phyloP scores from a whole-genome alignment of 2,113 vertebrate species.

The Abramis brama region DNA sequence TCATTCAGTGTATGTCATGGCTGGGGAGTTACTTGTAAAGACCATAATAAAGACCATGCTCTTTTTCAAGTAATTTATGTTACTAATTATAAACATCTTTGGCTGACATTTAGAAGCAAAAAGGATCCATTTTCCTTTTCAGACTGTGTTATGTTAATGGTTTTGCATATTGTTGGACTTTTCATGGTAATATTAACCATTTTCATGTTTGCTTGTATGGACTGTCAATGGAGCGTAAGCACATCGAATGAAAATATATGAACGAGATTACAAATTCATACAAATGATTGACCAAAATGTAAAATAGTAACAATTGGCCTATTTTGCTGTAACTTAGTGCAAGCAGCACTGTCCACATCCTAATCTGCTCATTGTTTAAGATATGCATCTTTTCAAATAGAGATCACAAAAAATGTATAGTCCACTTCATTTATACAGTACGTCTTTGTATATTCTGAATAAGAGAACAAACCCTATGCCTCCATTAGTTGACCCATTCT shows the following conservation, averaged over 20 bases:
- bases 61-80: background rate
- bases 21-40: too few relatives aligned
- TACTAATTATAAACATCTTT: background rate
- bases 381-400: background rate
- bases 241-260: too few relatives aligned
- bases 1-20: too few relatives aligned
- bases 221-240: too few relatives aligned
- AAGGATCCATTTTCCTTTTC: background rate
- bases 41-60: too few relatives aligned
- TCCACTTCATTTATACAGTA: background rate
- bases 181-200: background rate
- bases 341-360: background rate
- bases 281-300: background rate
- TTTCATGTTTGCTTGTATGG: background rate
- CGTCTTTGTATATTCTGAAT: background rate
- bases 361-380: background rate
- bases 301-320: background rate
- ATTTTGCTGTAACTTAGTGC: background rate
- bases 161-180: background rate
- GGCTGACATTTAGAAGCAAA: background rate
- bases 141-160: background rate
- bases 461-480: background rate
- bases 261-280: too few relatives aligned
- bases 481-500: background rate
- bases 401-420: background rate